A percentile compares a stretch with the other conserved stretches of the same genome.
Evolutionary conservation across 2,797 vertebrate genomes (phyloP).

Genomic region (Brotula barbata): DNA sequence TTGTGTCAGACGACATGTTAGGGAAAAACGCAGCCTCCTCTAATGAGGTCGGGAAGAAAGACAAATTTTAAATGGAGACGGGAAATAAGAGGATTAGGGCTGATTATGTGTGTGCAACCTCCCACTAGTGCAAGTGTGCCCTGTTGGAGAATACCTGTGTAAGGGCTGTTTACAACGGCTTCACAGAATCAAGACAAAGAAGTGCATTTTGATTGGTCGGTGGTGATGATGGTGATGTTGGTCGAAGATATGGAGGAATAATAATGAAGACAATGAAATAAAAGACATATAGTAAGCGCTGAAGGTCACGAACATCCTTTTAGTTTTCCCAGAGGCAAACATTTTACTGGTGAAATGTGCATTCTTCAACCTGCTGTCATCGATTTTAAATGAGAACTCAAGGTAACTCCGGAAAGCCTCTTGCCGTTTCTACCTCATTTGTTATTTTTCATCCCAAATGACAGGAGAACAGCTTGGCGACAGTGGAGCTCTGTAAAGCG

Average conservation of each 20-base stretch:
- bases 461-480: slow-evolving; percentile 29
- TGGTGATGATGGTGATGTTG: not conserved
- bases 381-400: slow-evolving; percentile 10
- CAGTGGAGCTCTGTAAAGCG: slow-evolving; percentile 23
- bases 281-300: not conserved
- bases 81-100: slow-evolving; percentile 67
- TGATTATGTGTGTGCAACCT: slow-evolving; percentile 57
- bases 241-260: slow-evolving; percentile 13
- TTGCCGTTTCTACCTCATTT: slow-evolving; percentile 16
- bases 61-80: slow-evolving; percentile 54
- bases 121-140: slow-evolving; percentile 47
- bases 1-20: slow-evolving; percentile 49
- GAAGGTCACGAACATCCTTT: slow-evolving; percentile 6
- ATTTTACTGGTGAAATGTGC: slow-evolving; percentile 9
- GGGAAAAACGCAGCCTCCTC: slow-evolving; percentile 57
- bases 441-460: slow-evolving; percentile 40
- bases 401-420: slow-evolving; percentile 14
- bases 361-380: slow-evolving; percentile 1
- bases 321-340: slow-evolving; percentile 3
- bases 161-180: slow-evolving; percentile 52
- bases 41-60: slow-evolving; percentile 67
- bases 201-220: slow-evolving; percentile 28
- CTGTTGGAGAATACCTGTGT: slow-evolving; percentile 65
- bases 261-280: slow-evolving; percentile 9
- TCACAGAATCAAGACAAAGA: slow-evolving; percentile 44